Percentiles rank a stretch among this genome's conserved stretches.
These are phyloP conservation scores for Plebejus melissa DNA, from an alignment of 2,888 invertebrate genomes.

Conservation along the genomic window DNA sequence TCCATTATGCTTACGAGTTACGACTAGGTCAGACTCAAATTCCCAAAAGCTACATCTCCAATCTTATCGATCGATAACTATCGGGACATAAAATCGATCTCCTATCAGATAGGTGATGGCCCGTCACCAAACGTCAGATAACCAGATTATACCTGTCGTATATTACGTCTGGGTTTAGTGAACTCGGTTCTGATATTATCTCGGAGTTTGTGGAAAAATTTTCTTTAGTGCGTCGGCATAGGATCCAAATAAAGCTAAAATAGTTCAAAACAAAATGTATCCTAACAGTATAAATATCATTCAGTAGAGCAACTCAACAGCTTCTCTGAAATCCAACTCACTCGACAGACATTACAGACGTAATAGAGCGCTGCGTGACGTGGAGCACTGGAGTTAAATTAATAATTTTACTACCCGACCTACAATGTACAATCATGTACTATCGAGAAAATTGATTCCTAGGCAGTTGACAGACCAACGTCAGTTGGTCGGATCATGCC, in stretches of 20 bases:
- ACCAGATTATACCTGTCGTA: slow-evolving; percentile 7
- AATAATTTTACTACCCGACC: too few relatives aligned
- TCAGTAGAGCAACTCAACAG: neutral
- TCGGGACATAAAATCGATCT: neutral
- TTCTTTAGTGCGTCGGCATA: too few relatives aligned
- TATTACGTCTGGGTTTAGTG: slow-evolving; percentile 7
- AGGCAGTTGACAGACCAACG: too few relatives aligned
- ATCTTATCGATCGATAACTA: neutral
- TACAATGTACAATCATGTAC: too few relatives aligned
- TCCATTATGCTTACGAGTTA: neutral
- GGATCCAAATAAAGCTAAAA: too few relatives aligned
- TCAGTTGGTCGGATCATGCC: too few relatives aligned
- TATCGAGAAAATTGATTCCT: too few relatives aligned
- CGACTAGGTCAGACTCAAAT: neutral
- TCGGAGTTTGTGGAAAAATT: too few relatives aligned
- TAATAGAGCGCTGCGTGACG: too few relatives aligned
- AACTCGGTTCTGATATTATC: neutral
- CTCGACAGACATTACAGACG: too few relatives aligned
- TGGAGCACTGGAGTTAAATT: too few relatives aligned
- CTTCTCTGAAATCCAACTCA: neutral
- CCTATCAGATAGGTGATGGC: slow-evolving; percentile 1
- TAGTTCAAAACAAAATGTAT: neutral
- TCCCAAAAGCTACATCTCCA: neutral
- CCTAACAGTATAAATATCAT: neutral
- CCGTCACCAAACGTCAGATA: neutral